These are phyloP conservation scores for Samia ricini DNA, from an alignment of 1,140 invertebrate species.

Conservation along the genomic window DNA sequence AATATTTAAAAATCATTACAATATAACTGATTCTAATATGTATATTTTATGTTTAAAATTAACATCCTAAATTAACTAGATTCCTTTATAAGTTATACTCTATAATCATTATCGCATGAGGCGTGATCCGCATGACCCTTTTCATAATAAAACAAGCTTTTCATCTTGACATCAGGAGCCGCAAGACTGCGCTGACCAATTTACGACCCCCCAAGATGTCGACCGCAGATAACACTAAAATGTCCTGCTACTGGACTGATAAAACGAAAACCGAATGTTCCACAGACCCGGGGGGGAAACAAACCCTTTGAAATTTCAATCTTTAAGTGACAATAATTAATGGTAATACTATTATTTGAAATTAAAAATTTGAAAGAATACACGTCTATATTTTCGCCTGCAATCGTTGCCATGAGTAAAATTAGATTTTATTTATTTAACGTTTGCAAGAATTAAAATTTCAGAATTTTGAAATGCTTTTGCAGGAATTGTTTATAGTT, in stretches of 20 bases:
- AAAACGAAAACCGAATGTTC: conserved; percentile 64
- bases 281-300: conserved; percentile 10
- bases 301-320: background rate
- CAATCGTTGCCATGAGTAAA: no score
- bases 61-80: conserved; percentile 12
- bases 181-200: conserved; percentile 45
- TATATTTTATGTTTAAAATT: background rate
- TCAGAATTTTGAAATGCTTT: no score
- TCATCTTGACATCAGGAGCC: conserved; percentile 50
- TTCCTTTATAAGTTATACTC: conserved; percentile 24
- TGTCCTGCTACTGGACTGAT: conserved; percentile 60
- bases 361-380: background rate
- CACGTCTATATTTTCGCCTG: no score
- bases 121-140: conserved; percentile 57
- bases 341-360: background rate
- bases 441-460: no score
- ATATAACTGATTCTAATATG: no score
- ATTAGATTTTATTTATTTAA: no score
- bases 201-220: conserved; percentile 53
- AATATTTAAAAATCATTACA: no score
- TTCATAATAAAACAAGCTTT: conserved; percentile 51
- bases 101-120: conserved; percentile 41
- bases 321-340: background rate
- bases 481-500: no score
- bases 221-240: conserved; percentile 56